Conservation (phyloP, 2,797 vertebrate species). For the Typhlichthys subterraneus region DNA sequence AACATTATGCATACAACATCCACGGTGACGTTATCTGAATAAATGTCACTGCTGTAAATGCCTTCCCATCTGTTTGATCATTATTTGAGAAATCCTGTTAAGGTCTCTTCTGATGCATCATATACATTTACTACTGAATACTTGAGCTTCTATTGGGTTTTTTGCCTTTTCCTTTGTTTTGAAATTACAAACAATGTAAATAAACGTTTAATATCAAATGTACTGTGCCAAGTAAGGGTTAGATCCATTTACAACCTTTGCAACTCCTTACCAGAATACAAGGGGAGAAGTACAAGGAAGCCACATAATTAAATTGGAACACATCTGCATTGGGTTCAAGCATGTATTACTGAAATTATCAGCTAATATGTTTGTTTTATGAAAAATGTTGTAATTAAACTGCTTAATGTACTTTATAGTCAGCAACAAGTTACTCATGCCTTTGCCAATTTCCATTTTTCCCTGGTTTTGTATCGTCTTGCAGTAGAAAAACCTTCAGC, state of each 20-base stretch:
- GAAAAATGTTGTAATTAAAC: conserved; percentile 20
- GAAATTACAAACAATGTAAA: too few relatives aligned
- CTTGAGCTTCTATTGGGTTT: too few relatives aligned
- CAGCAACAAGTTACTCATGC: conserved; percentile 24
- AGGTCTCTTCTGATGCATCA: background rate
- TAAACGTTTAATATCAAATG: background rate
- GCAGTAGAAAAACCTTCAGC: conserved; percentile 32
- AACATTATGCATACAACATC: too few relatives aligned
- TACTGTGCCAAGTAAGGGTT: conserved; percentile 2
- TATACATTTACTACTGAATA: too few relatives aligned
- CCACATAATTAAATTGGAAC: conserved; percentile 51
- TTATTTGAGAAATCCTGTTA: too few relatives aligned
- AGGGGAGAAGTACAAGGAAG: conserved; percentile 58
- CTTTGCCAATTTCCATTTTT: conserved; percentile 25
- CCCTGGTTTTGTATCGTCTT: conserved; percentile 35
- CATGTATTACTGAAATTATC: conserved; percentile 48
- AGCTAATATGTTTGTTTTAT: background rate
- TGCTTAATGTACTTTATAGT: conserved; percentile 43
- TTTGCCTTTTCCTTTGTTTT: background rate
- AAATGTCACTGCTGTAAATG: too few relatives aligned
- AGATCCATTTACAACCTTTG: background rate
- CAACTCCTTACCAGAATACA: conserved; percentile 26
- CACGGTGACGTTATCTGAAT: too few relatives aligned
- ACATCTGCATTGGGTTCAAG: conserved; percentile 55
- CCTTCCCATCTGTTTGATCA: too few relatives aligned